Percentiles rank a stretch among this genome's conserved stretches.
Evolutionary conservation across 2,113 vertebrate species (phyloP).

Genomic region (Salvator merianae): DNA sequence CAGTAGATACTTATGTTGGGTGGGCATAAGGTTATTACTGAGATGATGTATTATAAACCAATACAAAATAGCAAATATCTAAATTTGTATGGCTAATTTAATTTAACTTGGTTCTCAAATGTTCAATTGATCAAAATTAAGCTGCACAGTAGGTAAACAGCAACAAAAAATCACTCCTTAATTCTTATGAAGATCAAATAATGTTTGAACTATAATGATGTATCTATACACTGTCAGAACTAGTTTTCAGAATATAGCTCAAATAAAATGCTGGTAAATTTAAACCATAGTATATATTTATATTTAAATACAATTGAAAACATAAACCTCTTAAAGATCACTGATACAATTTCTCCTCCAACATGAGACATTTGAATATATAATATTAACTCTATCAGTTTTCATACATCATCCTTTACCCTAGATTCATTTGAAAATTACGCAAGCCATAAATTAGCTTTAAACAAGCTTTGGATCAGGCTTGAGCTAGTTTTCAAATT

Average conservation of each 20-base stretch:
- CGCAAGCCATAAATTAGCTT: conserved; percentile 86
- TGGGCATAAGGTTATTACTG: not conserved
- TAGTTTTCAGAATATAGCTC: conserved; percentile 5
- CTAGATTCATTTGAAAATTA: conserved; percentile 71
- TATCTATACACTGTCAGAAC: conserved; percentile 19
- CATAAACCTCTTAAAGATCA: not conserved
- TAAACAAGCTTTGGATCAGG: conserved; percentile 85
- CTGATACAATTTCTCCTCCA: conserved; percentile 31
- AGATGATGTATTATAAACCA: not conserved
- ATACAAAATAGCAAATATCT: not conserved
- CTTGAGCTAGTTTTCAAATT: conserved; percentile 82
- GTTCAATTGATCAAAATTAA: too few relatives aligned
- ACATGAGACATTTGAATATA: conserved; percentile 72
- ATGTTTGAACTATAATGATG: not conserved
- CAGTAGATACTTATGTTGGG: not conserved
- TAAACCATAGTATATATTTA: conserved; percentile 10
- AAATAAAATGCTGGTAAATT: conserved; percentile 41
- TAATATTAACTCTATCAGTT: conserved; percentile 73
- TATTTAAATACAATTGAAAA: conserved; percentile 24
- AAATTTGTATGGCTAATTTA: not conserved
- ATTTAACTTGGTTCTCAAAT: not conserved
- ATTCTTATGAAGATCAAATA: conserved; percentile 22
- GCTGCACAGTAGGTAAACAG: not conserved
- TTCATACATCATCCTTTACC: conserved; percentile 76
- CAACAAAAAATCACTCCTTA: not conserved